phyloP scores from a whole-genome alignment of 2,888 invertebrate genomes.

The Cephonodes hylas region DNA sequence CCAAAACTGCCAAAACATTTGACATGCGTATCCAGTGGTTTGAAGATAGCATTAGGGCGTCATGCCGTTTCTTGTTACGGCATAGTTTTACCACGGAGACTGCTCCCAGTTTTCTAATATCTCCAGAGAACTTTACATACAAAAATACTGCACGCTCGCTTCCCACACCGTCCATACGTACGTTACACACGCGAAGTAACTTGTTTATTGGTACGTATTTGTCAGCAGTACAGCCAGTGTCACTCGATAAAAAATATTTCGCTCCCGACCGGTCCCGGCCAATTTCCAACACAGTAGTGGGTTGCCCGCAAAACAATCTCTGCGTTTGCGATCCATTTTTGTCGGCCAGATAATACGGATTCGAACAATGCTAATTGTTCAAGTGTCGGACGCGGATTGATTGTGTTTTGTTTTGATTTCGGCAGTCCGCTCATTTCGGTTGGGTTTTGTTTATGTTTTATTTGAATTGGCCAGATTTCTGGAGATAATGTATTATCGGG shows the following conservation, averaged over 20 bases:
- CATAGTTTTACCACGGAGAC: too few relatives aligned
- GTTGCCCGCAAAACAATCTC: background rate
- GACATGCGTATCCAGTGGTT: too few relatives aligned
- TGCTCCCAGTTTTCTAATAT: too few relatives aligned
- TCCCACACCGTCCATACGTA: background rate
- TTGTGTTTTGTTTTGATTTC: background rate
- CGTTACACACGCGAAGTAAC: conserved; percentile 27
- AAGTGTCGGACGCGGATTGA: background rate
- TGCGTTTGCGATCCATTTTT: background rate
- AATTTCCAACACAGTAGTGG: conserved; percentile 1
- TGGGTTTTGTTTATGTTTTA: too few relatives aligned
- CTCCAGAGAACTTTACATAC: too few relatives aligned
- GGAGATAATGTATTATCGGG: too few relatives aligned
- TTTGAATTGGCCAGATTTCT: too few relatives aligned
- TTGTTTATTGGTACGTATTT: conserved; percentile 49
- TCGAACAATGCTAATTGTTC: conserved; percentile 12
- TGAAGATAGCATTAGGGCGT: too few relatives aligned
- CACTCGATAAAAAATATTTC: conserved; percentile 42
- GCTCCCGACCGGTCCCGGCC: background rate
- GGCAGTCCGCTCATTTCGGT: background rate
- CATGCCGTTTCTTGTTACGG: too few relatives aligned
- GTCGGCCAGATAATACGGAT: background rate
- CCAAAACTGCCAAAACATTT: too few relatives aligned
- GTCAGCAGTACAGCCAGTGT: conserved; percentile 41
- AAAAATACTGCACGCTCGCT: too few relatives aligned